Conservation (phyloP, 2,797 vertebrate genomes). For the Craterocephalus amniculus region DNA sequence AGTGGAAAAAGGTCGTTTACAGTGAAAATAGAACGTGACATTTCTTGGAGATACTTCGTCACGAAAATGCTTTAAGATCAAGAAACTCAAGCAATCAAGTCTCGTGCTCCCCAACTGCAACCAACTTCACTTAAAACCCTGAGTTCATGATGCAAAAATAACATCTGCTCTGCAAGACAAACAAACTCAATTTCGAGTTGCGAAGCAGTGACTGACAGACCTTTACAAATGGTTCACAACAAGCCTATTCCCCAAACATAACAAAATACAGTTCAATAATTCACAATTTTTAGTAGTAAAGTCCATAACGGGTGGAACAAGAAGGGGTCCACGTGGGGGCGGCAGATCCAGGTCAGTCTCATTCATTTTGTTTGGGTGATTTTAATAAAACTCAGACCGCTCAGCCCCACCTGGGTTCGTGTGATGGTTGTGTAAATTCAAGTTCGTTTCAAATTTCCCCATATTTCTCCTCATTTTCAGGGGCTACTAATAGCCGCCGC, state of each 20-base stretch:
- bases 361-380: conserved; percentile 69
- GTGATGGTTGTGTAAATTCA: conserved; percentile 58
- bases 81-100: conserved; percentile 69
- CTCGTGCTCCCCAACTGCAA: conserved; percentile 42
- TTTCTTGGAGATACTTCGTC: conserved; percentile 42
- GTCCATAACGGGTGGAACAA: conserved; percentile 72
- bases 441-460: conserved; percentile 67
- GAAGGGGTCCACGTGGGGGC: conserved; percentile 55
- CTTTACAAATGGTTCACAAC: conserved; percentile 64
- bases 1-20: conserved; percentile 36
- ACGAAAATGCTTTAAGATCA: conserved; percentile 61
- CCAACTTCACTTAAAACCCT: conserved; percentile 78
- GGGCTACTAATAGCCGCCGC: conserved; percentile 62
- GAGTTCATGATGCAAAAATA: conserved; percentile 80
- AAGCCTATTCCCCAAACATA: conserved; percentile 41
- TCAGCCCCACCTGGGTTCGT: conserved; percentile 41
- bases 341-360: conserved; percentile 56
- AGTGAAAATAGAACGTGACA: conserved; percentile 54
- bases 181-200: conserved; percentile 54
- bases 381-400: conserved; percentile 46
- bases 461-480: conserved; percentile 49
- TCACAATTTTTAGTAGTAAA: conserved; percentile 74
- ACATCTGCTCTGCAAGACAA: conserved; percentile 69
- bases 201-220: conserved; percentile 69
- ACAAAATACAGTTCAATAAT: conserved; percentile 69